A percentile compares a stretch with the other conserved stretches of the same genome.
These are phyloP conservation scores for Gephyroberyx darwinii DNA, from an alignment of 2,797 vertebrate genomes.

Conservation along the genomic window DNA sequence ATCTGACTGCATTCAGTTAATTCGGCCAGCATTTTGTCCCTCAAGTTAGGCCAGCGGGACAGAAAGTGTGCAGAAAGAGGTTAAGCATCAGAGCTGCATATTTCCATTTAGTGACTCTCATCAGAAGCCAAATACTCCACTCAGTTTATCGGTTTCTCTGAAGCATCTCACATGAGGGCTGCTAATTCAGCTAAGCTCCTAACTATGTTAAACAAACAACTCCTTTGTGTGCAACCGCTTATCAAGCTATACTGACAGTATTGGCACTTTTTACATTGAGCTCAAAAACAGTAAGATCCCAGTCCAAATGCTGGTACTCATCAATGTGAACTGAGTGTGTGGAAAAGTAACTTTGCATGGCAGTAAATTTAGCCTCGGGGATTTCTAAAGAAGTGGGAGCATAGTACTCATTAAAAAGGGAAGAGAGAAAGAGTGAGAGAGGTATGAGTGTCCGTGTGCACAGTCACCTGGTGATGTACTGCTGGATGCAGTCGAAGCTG, in stretches of 20 bases:
- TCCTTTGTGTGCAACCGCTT: conserved; percentile 19
- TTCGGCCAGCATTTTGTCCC: conserved; percentile 36
- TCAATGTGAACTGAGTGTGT: background rate
- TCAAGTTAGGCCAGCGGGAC: conserved; percentile 1
- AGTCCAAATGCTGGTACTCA: background rate
- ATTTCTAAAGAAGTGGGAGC: background rate
- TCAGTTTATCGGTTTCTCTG: conserved; percentile 17
- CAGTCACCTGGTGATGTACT: conserved; percentile 93
- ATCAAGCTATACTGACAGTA: background rate
- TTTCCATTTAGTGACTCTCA: conserved; percentile 11
- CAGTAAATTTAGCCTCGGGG: background rate
- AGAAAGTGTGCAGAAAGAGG: conserved; percentile 23
- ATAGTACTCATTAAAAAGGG: background rate
- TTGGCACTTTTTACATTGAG: conserved; percentile 19
- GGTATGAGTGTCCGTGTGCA: conserved; percentile 9
- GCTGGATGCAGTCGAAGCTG: conserved; percentile 98
- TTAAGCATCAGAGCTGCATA: conserved; percentile 12
- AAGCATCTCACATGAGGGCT: conserved; percentile 3
- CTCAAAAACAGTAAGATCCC: background rate
- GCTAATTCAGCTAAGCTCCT: conserved; percentile 9
- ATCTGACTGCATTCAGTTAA: conserved; percentile 39
- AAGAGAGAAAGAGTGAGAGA: background rate
- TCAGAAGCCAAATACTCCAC: conserved; percentile 8
- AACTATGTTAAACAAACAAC: conserved; percentile 27
- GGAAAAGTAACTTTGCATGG: background rate